Base-by-base conservation (phyloP, 2,113 vertebrate genomes). In the Psephotus haematonotus region DNA sequence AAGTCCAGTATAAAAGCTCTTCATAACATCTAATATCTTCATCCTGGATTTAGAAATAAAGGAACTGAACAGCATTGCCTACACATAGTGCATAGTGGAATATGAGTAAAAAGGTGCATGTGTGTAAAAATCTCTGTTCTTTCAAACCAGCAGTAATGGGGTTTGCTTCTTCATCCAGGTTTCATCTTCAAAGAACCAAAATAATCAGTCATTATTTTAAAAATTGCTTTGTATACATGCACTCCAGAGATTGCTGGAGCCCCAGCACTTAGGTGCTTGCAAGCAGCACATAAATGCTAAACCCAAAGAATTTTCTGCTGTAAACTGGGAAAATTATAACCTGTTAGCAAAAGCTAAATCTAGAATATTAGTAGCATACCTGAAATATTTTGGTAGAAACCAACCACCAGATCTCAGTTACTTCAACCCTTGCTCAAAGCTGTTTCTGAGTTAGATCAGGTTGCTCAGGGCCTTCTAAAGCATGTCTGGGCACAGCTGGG, bases 101-200 rank as follows among this genome's bases (percentile, higher is more conserved):
- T 35, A 19, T 4, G 3, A 77, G 29, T 55, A n/a, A 50, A 60
- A 68, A 13, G 22, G 72, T 39, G 2, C 12, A 50, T 17, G 3
- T 13, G 4, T 62, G 5, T 33, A 62, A 59, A 87, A 47, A 5
- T 6, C 18, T 82, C 10, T 74, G 2, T 39, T 94, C 5, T 72
- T 79, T 82, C 43, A 76, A 50, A 76, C 2, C 47, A 23, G 2
- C 2, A 80, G 18, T 19, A 55, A n/a, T 0, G 1, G 1, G 6
- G n/a, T 90, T 92, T 47, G 15, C 14, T 43, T 80, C 35, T 57
- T 87, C 49, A 64, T 49, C 13, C 8, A 33, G 31, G 10, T 52
- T 74, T 69, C 39, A 23, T 11, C 13, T 67, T 60, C 47, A 70
- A 74, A 46, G 20, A 92, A 7, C 2, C 31, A 86, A 82, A 84